phyloP scores from a whole-genome alignment of 2,113 vertebrate genomes.

The Seriola aureovittata region DNA sequence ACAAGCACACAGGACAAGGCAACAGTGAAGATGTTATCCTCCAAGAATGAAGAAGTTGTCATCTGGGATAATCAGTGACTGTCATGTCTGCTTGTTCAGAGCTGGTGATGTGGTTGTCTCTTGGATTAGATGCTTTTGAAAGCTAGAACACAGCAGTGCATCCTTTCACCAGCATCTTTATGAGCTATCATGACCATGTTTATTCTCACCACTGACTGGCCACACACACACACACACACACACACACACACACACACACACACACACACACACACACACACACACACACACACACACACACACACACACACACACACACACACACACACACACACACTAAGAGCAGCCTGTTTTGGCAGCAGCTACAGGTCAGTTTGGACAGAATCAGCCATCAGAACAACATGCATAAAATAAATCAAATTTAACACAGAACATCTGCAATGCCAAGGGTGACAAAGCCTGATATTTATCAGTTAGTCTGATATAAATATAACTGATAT shows the following conservation, averaged over 20 bases:
- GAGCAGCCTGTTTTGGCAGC: conserved; percentile 16
- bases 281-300: conserved; percentile 16
- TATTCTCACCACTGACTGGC: conserved; percentile 9
- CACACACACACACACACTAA: conserved; percentile 14
- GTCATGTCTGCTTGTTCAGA: background rate
- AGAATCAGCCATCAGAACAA: conserved; percentile 31
- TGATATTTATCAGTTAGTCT: background rate
- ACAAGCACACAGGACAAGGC: background rate
- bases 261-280: conserved; percentile 22
- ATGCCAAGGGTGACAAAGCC: background rate
- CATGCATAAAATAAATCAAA: conserved; percentile 32
- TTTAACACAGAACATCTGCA: conserved; percentile 55
- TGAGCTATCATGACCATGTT: conserved; percentile 17
- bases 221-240: conserved; percentile 11
- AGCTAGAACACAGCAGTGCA: conserved; percentile 7
- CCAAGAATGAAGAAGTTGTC: conserved; percentile 1
- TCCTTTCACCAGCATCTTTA: conserved; percentile 1
- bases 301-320: conserved; percentile 18
- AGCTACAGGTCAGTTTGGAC: conserved; percentile 11
- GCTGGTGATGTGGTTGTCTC: background rate
- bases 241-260: conserved; percentile 17
- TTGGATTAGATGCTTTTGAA: background rate
- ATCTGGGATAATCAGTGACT: background rate
- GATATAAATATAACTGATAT: too few relatives aligned
- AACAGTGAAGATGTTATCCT: background rate